phyloP scores from a whole-genome alignment of 2,797 vertebrate genomes.

The Argyrosomus regius region DNA sequence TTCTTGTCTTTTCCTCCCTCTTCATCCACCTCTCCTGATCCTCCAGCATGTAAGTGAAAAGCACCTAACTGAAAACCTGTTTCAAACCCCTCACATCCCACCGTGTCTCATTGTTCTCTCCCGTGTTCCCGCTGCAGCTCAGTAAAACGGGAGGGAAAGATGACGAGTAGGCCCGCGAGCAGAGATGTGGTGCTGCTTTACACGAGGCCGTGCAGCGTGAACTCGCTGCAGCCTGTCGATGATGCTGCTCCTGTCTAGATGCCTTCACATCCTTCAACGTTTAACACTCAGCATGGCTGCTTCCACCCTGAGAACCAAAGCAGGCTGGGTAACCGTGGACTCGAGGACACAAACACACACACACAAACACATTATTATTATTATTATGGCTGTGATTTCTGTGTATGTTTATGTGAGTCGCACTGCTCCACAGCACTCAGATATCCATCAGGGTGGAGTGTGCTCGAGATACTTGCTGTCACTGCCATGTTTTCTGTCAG shows the following conservation, averaged over 20 bases:
- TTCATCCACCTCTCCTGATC: neutral
- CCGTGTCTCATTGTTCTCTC: neutral
- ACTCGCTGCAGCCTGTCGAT: conserved; percentile 23
- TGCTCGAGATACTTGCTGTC: conserved; percentile 29
- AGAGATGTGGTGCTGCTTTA: conserved; percentile 20
- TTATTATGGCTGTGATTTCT: conserved; percentile 3
- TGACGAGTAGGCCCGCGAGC: conserved; percentile 84
- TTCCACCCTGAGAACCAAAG: conserved; percentile 37
- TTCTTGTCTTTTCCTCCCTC: conserved; percentile 13
- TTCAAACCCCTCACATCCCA: neutral
- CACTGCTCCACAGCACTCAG: neutral
- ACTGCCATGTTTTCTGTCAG: conserved; percentile 56
- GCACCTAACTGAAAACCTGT: accelerated
- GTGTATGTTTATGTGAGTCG: neutral
- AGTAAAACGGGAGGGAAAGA: conserved; percentile 97
- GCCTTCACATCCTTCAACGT: conserved; percentile 39
- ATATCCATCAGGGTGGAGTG: conserved; percentile 14
- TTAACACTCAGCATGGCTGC: conserved; percentile 16
- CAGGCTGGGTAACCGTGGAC: conserved; percentile 1
- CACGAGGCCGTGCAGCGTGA: conserved; percentile 44
- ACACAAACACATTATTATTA: neutral
- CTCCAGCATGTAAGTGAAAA: conserved; percentile 83
- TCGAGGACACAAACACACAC: neutral
- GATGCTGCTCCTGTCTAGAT: conserved; percentile 42
- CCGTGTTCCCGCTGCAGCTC: conserved; percentile 82